Evolutionary conservation across 2,888 invertebrate genomes (phyloP), one percentile per base, ranked within the genome.

Genomic region (Tetramorium bicarinatum): DNA sequence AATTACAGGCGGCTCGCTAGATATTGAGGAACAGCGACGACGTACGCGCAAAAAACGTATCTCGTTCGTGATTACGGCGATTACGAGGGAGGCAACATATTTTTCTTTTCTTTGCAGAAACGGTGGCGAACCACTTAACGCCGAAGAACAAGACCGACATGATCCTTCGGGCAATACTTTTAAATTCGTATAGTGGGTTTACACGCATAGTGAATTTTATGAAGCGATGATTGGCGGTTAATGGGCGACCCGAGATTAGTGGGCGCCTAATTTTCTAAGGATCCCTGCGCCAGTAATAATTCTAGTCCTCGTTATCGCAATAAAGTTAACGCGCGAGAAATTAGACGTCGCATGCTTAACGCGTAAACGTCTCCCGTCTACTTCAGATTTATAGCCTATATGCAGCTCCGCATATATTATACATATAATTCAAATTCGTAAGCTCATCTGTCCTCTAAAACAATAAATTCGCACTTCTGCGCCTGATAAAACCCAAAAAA

Each of bases 201-300:
- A 59, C 71, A 79, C 25, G 34, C 44, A 69, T 29, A 34, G n/a
- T 29, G 34, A 69, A 44, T 77, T 89, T 89, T 83, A 89, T 67
- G 84, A 88, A 82, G 79, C 85, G 75, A 87, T 84, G 79, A 89
- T 87, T 82, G 61, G 75, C 64, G 52, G 56, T 54, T 77, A 54
- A 44, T 52, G 38, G n/a, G 18, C 59, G 69, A 59, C n/a, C 66
- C n/a, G n/a, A n/a, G n/a, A n/a, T n/a, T n/a, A n/a, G n/a, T n/a
- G 8, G 49, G 25, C 67, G 75, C 47, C 67, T 76, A 66, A 59
- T 29, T 82, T 75, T 52, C 54, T 29, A 64, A 74, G 85, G 76
- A 77, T 75, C 79, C 72, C 71, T 69, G 71, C 56, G 34, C 69
- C 13, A 38, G 62, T 44, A 76, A 67, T 67, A 52, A 74, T 82